Percentiles rank a stretch among this genome's conserved stretches.
Conservation (phyloP, 2,888 invertebrate genomes). For the Leucophenga montana region DNA sequence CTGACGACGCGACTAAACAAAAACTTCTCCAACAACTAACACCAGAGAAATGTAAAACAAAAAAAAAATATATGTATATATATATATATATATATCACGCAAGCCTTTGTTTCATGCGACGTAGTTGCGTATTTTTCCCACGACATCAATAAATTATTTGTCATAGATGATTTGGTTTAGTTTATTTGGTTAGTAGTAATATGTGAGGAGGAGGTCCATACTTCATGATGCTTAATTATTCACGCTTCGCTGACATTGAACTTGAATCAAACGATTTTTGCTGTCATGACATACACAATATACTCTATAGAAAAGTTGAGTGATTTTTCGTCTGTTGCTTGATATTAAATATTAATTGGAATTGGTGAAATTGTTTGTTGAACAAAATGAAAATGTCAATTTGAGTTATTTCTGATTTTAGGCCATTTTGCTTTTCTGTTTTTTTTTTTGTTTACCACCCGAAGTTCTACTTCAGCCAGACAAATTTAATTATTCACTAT, state of each 20-base stretch:
- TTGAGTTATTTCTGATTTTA: too few species aligned
- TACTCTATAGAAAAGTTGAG: too few species aligned
- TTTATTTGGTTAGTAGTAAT: conserved; percentile 32
- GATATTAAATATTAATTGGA: too few species aligned
- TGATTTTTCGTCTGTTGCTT: too few species aligned
- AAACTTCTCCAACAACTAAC: not conserved
- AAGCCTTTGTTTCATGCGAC: conserved; percentile 32
- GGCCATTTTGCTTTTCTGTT: too few species aligned
- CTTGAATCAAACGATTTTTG: conserved; percentile 44
- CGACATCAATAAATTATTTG: conserved; percentile 1
- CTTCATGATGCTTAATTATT: conserved; percentile 2
- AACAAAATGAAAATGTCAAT: too few species aligned
- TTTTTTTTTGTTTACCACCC: too few species aligned
- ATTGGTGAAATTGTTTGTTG: too few species aligned
- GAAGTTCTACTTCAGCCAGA: too few species aligned
- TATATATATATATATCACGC: conserved; percentile 42
- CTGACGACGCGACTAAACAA: not conserved
- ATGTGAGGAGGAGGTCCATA: conserved; percentile 6
- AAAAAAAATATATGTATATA: conserved; percentile 8
- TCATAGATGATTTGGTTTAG: too few species aligned
- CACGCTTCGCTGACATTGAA: conserved; percentile 57
- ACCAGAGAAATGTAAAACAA: not conserved
- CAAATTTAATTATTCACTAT: conserved; percentile 1
- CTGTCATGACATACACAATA: conserved; percentile 54
- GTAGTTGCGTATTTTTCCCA: conserved; percentile 11